Evolutionary conservation across 2,113 vertebrate species (phyloP), one percentile per base, ranked within the genome.

Genomic region (Nerophis lumbriciformis): DNA sequence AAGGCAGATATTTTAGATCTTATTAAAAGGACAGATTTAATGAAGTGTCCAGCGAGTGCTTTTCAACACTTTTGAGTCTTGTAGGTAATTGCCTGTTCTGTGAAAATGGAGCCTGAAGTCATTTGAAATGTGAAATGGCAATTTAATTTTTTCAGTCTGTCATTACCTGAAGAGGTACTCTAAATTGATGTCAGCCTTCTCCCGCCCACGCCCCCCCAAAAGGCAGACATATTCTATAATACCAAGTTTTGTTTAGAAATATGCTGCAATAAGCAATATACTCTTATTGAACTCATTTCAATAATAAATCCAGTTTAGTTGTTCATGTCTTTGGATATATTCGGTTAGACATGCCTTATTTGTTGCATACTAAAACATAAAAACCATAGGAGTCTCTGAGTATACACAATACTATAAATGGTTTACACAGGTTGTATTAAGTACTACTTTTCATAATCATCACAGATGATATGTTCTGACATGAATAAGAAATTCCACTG

Each of bases 31-130:
- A 2, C 14, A 13, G 55, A 19, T 39, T 16, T 19, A 13, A 12
- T 21, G 38, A 19, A 57, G n/a, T 42, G 38, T 42, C n/a, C 2
- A 11, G 10, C 13, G 15, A 38, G 35, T 53, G 28, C 15, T 35
- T 54, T 54, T 37, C 35, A 15, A 5, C 53, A 38, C 6, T 55
- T 15, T n/a, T 5, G 9, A 55, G 53, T 39, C 42, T 45, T 55
- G 15, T 8, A 1, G 52, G n/a, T 16, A 15, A 12, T 13, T 16
- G 5, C 14, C 14, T 16, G 36, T 19, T 57, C 9, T 8, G 42
- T 57, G 9, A 42, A 57, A 19, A 42, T 57, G n/a, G 42, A 57
- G n/a, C 12, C n/a, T 42, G 9, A 57, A 57, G 55, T 44, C 8
- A 57, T 57, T 44, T 57, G 1, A 44, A 57, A 12, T 42, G 38